A percentile compares a stretch with the other conserved stretches of the same genome.
phyloP scores from a whole-genome alignment of 2,113 vertebrate genomes.

The Channa maculata region DNA sequence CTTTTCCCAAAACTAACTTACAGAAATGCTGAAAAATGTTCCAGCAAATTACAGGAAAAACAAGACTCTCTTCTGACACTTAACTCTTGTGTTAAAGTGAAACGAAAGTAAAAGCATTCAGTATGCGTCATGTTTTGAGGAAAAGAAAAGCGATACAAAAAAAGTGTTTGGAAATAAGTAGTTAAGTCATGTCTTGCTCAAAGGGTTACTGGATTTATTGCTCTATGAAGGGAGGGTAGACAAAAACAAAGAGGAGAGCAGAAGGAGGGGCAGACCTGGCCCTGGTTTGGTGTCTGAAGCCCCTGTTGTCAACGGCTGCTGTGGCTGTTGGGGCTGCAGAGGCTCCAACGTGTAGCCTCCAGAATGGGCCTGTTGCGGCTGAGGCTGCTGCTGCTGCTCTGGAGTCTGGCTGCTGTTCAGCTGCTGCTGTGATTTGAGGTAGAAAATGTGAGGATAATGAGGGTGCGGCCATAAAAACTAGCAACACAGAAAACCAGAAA shows the following conservation, averaged over 20 bases:
- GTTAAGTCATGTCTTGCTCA: background rate
- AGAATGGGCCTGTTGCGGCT: constrained; percentile 59
- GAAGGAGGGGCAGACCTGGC: constrained; percentile 70
- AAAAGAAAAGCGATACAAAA: background rate
- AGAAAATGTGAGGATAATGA: constrained; percentile 89
- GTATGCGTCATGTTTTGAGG: background rate
- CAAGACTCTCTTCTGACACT: background rate
- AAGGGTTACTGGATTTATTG: background rate
- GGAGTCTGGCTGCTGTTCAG: constrained; percentile 89
- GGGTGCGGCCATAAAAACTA: constrained; percentile 84
- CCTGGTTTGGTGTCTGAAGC: constrained; percentile 72
- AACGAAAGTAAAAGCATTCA: constrained; percentile 45
- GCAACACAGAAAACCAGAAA: constrained; percentile 78
- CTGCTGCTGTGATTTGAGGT: constrained; percentile 91
- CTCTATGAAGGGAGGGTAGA: no score
- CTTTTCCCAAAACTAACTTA: no score
- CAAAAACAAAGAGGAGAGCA: background rate
- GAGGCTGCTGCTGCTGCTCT: constrained; percentile 81
- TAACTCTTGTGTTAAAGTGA: constrained; percentile 3
- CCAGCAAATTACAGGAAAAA: background rate
- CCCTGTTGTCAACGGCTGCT: constrained; percentile 57
- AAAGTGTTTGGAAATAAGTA: background rate
- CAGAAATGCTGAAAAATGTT: background rate
- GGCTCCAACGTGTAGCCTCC: constrained; percentile 59
- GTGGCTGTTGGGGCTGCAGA: constrained; percentile 75